Percentiles rank a stretch among this genome's conserved stretches.
These are phyloP conservation scores for Rhinolophus sinicus DNA, from an alignment of 2,113 vertebrate species.

Conservation along the genomic window DNA sequence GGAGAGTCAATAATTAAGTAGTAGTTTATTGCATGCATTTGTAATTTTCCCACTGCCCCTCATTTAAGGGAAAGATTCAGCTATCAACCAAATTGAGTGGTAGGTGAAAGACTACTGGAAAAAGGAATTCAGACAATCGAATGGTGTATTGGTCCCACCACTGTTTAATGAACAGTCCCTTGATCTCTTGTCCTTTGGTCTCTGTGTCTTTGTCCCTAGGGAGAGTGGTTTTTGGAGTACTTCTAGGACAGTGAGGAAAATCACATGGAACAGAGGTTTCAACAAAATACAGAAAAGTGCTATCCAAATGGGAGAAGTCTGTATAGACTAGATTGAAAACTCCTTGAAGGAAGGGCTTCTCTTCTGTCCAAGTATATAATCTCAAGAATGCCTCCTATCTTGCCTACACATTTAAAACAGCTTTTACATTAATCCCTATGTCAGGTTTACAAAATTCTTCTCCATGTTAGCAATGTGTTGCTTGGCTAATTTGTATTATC, in stretches of 20 bases:
- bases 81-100: neutral
- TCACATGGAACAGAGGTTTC: neutral
- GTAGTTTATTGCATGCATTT: neutral
- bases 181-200: neutral
- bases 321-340: neutral
- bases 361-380: neutral
- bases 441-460: neutral
- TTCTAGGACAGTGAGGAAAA: neutral
- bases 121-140: neutral
- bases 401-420: neutral
- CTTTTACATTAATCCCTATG: conserved; percentile 26
- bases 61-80: neutral
- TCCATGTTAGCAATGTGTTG: neutral
- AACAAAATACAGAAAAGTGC: neutral
- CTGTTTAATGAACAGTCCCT: neutral
- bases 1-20: neutral
- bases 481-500: conserved; percentile 29
- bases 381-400: neutral
- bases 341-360: neutral
- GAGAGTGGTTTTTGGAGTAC: neutral
- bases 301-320: neutral
- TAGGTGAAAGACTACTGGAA: neutral
- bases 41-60: neutral
- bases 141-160: neutral
- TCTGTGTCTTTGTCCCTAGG: neutral